phyloP scores from a whole-genome alignment of 2,797 vertebrate genomes.

The Nannoperca obscura region DNA sequence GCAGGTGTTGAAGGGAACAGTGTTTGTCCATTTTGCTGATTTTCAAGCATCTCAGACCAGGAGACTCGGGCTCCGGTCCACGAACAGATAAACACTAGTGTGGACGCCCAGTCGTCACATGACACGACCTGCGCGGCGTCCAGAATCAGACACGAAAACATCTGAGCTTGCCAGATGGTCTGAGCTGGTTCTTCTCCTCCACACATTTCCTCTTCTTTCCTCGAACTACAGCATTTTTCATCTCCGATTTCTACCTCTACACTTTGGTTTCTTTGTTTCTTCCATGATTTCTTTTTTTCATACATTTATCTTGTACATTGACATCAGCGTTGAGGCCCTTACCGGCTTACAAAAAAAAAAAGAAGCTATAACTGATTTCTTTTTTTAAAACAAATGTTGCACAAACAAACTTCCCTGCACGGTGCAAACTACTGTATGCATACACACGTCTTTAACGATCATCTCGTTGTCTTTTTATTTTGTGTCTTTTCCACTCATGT shows the following conservation, averaged over 20 bases:
- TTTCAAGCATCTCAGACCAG: conserved; percentile 48
- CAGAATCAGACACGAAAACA: conserved; percentile 1
- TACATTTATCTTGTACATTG: conserved; percentile 45
- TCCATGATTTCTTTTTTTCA: conserved; percentile 31
- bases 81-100: not conserved
- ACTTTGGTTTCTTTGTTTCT: conserved; percentile 51
- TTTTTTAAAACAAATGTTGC: conserved; percentile 63
- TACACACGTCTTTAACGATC: conserved; percentile 73
- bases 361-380: conserved; percentile 56
- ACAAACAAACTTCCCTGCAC: conserved; percentile 77
- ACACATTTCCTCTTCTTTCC: conserved; percentile 10
- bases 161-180: conserved; percentile 9
- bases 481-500: conserved; percentile 75
- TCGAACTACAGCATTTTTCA: conserved; percentile 43
- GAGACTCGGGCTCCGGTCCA: not conserved
- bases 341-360: conserved; percentile 19
- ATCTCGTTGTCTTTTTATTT: conserved; percentile 70
- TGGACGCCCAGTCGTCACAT: not conserved
- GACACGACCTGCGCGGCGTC: not conserved
- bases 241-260: conserved; percentile 72
- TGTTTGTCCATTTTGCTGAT: conserved; percentile 12
- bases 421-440: conserved; percentile 86
- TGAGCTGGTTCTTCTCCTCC: conserved; percentile 23
- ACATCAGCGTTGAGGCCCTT: conserved; percentile 42
- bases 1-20: conserved; percentile 47